Percentiles rank a stretch among this genome's conserved stretches.
Conservation (phyloP, 2,888 invertebrate species). For the Invenusta paracnida region DNA sequence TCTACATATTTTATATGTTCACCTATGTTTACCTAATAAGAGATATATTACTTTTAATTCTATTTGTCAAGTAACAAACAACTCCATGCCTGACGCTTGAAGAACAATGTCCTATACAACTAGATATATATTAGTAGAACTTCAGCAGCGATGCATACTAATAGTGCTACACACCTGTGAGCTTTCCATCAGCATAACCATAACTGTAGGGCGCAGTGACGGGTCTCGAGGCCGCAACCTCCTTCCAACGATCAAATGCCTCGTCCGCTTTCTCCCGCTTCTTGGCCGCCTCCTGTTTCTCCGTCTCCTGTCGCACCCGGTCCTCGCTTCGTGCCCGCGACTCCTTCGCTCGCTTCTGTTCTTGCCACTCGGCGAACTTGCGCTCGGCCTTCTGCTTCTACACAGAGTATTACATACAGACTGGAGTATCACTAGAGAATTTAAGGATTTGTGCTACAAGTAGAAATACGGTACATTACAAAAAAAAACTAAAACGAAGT, state of each 20-base stretch:
- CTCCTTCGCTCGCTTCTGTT: background rate
- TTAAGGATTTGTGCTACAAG: too few species aligned
- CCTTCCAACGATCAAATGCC: conserved; percentile 1
- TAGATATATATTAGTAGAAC: too few species aligned
- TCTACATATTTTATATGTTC: too few species aligned
- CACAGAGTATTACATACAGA: too few species aligned
- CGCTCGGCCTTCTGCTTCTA: background rate
- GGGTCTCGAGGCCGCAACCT: background rate
- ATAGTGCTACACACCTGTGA: background rate
- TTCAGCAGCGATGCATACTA: background rate
- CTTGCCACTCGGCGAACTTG: background rate
- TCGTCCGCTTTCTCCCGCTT: background rate
- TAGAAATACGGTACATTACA: too few species aligned
- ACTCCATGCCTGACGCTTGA: too few species aligned
- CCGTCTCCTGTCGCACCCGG: background rate
- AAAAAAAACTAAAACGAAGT: too few species aligned
- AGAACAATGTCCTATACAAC: too few species aligned
- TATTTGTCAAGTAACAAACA: too few species aligned
- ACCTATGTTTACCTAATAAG: too few species aligned
- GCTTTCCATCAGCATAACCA: conserved; percentile 34
- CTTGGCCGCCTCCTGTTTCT: background rate
- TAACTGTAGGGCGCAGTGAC: conserved; percentile 22
- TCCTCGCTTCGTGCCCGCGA: background rate
- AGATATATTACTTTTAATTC: too few species aligned
- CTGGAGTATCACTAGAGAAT: too few species aligned